Conservation (phyloP, 2,797 vertebrate genomes). For the Pachyuromys duprasi region DNA sequence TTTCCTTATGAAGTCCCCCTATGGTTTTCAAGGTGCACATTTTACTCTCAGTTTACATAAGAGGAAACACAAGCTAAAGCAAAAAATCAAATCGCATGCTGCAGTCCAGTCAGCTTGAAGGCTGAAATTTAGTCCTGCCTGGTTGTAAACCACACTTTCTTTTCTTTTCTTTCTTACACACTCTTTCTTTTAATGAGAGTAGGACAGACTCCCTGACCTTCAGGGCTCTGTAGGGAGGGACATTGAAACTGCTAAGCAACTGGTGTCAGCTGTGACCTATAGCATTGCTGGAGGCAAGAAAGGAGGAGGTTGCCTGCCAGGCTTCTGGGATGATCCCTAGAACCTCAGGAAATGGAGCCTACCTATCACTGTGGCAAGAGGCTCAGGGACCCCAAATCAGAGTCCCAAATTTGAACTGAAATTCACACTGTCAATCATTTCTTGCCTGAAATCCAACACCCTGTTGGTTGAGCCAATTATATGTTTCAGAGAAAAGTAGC, state of each 20-base stretch:
- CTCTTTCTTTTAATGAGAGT: not conserved
- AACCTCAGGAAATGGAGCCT: not conserved
- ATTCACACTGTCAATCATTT: not conserved
- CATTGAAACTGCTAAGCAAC: not conserved
- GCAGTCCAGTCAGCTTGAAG: not conserved
- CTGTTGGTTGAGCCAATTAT: not conserved
- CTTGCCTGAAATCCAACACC: not conserved
- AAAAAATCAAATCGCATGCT: no score
- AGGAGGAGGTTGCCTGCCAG: not conserved
- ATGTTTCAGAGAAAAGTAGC: not conserved
- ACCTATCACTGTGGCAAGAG: not conserved
- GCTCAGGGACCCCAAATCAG: no score
- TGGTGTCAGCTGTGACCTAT: not conserved
- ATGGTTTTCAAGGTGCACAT: not conserved
- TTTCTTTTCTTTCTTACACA: no score
- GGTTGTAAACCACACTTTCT: not conserved
- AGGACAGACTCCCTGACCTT: not conserved
- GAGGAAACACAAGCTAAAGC: constrained; percentile 4
- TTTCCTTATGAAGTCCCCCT: not conserved
- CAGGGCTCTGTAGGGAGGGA: not conserved
- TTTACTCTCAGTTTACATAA: not conserved
- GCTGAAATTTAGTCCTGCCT: not conserved
- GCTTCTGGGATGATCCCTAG: not conserved
- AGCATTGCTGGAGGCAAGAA: not conserved
- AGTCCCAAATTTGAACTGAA: not conserved